These are phyloP conservation scores for Coecobrya sp. DNA, from an alignment of 2,888 invertebrate genomes.

Conservation along the genomic window DNA sequence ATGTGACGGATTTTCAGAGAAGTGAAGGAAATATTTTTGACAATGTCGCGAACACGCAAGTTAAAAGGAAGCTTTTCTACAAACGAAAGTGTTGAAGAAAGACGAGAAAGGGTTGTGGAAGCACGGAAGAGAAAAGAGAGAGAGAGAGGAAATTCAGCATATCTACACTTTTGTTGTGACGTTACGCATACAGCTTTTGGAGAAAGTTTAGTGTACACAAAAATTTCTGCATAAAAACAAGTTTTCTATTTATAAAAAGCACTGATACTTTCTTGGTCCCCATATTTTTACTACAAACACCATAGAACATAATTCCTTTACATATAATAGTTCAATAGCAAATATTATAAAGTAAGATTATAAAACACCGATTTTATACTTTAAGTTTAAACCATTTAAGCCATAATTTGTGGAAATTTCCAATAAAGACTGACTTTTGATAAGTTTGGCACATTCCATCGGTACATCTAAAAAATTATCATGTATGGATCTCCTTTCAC, in stretches of 20 bases:
- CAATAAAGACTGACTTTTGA: neutral
- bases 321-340: too few species aligned
- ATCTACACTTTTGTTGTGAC: neutral
- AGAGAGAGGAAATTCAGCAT: neutral
- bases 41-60: constrained; percentile 62
- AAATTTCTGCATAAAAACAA: too few species aligned
- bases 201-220: constrained; percentile 23
- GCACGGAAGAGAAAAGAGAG: neutral
- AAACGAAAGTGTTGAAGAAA: constrained; percentile 54
- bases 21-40: constrained; percentile 59
- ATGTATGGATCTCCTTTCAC: too few species aligned
- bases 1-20: constrained; percentile 72
- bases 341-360: too few species aligned
- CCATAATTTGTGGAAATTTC: neutral
- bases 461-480: constrained; percentile 3
- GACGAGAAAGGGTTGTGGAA: constrained; percentile 46
- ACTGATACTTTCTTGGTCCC: too few species aligned
- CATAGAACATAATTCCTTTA: too few species aligned
- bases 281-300: too few species aligned
- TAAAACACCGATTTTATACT: too few species aligned
- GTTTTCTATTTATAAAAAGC: too few species aligned
- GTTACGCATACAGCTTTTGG: neutral
- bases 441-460: constrained; percentile 55
- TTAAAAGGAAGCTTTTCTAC: constrained; percentile 59
- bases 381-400: neutral